Base-by-base conservation (phyloP, 1,140 invertebrate species). In the Eueides isabella region DNA sequence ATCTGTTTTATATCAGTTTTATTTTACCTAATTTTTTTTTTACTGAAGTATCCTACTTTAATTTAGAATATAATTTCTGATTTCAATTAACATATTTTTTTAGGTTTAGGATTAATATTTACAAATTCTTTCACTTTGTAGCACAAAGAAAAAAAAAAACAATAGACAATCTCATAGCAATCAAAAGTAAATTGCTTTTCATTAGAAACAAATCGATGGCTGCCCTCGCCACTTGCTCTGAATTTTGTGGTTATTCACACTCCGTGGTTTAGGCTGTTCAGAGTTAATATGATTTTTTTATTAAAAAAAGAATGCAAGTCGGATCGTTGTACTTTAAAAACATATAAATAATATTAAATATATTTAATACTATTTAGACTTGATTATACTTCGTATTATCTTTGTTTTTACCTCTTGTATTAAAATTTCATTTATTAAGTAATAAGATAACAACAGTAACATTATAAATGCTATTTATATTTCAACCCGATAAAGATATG, bases 111-210 rank as follows among this genome's bases (percentile, higher is more conserved):
- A 9, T 23, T 55, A 55, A n/a, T 48, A 55, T 23, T 23, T 23
- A 23, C 6, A 48, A 48, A 48, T 0, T 48, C 7, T 55, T 23
- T 55, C 11, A 12, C 6, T 55, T 55, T 55, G 48, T 11, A 55
- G 9, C 19, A 26, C 12, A 55, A 55, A 48, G 41, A 19, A 48
- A 16, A 55, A 48, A 16, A 55, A 55, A 55, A 55, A 55, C 48
- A 55, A 55, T 55, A 55, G 48, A 55, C 48, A 23, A 55, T 55
- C 23, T 55, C 48, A 55, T 55, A 23, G 48, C 31, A 33, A 61
- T 63, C 68, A 63, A 71, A 63, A 33, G 28, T 35, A 62, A 68
- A 74, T 73, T 62, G 72, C 66, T 62, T 68, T 62, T 67, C 44
- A 63, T 29, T 38, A 26, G 48, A 29, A 30, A 62, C 65, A 74